phyloP scores from a whole-genome alignment of 2,888 invertebrate genomes.

The Calliscelio sp. region DNA sequence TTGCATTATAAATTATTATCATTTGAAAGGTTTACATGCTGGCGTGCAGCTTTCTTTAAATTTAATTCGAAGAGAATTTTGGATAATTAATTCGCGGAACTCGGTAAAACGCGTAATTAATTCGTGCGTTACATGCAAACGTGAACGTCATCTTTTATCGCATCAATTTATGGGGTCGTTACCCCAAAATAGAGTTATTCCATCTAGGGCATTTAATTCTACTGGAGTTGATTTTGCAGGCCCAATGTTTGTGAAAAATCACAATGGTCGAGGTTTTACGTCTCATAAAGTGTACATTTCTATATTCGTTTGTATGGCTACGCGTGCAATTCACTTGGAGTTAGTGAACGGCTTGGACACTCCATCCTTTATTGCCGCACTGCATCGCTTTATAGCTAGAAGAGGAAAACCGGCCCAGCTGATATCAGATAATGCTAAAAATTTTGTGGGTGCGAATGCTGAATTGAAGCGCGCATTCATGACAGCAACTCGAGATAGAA shows the following conservation, averaged over 20 bases:
- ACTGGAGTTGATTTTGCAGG: conserved; percentile 8
- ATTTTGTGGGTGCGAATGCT: conserved; percentile 13
- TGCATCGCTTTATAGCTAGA: neutral
- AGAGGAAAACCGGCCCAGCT: neutral
- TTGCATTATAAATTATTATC: neutral
- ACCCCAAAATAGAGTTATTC: neutral
- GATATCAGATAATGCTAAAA: neutral
- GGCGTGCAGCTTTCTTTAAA: too few species aligned
- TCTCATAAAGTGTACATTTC: neutral
- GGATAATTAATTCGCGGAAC: conserved; percentile 38
- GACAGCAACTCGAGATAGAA: neutral
- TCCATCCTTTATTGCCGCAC: neutral
- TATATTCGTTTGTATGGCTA: conserved; percentile 3
- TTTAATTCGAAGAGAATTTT: conserved; percentile 8
- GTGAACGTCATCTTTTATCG: neutral
- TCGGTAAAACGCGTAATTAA: neutral
- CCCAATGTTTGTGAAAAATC: neutral
- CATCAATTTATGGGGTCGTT: conserved; percentile 6
- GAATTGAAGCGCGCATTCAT: neutral
- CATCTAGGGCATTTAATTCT: too few species aligned
- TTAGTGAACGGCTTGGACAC: neutral
- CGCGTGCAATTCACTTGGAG: conserved; percentile 13
- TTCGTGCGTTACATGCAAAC: neutral
- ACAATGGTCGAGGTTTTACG: neutral
- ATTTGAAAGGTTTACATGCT: too few species aligned